A percentile compares a stretch with the other conserved stretches of the same genome.
Conservation (phyloP, 2,797 vertebrate genomes). For the Peromyscus nudipes region DNA sequence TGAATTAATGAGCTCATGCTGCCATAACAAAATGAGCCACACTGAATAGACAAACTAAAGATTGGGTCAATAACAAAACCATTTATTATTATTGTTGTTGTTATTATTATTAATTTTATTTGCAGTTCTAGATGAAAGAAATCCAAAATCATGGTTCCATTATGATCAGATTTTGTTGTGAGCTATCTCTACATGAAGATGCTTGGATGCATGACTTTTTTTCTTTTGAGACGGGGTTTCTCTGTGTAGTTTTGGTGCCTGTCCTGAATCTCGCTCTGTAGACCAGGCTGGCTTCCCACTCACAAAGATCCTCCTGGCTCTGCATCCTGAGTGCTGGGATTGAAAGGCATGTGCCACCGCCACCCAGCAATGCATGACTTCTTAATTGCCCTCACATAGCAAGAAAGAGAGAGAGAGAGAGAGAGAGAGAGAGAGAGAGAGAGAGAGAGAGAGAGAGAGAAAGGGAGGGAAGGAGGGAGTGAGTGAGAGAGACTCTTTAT, state of each 20-base stretch:
- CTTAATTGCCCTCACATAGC: background rate
- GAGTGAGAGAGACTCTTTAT: fast-evolving
- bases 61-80: background rate
- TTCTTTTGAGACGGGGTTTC: no score
- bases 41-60: background rate
- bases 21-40: background rate
- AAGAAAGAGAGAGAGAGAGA: background rate
- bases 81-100: background rate
- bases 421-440: background rate
- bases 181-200: background rate
- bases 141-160: background rate
- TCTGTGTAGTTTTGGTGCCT: no score
- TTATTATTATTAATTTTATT: background rate
- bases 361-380: background rate
- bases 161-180: background rate
- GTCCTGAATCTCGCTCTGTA: no score
- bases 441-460: no score
- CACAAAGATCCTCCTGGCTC: no score
- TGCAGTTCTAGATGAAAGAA: background rate
- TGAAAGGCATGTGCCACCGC: no score
- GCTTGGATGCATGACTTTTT: background rate
- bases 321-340: no score
- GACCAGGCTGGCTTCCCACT: no score
- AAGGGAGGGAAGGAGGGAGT: no score
- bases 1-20: background rate